Evolutionary conservation across 2,888 invertebrate species (phyloP), one percentile per base, ranked within the genome.

Genomic region (Thereva unica): DNA sequence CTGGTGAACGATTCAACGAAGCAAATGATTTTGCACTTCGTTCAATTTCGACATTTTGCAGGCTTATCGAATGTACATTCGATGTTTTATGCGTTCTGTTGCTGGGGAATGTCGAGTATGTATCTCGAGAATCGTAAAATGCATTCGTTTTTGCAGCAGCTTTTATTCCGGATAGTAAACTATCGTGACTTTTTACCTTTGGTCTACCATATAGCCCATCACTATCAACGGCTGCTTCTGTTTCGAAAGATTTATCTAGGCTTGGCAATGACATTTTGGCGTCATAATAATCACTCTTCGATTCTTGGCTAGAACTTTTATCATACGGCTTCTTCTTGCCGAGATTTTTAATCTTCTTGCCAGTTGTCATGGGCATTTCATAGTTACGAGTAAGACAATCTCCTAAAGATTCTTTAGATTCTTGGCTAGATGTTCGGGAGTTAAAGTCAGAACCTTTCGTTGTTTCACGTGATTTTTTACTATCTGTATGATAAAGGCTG

Each of bases 31-130:
- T 78, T 0, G 77, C 76, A 71, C 85, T 86, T 63, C 85, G 86
- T 72, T 89, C 88, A 55, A 88, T 83, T 78, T 89, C 89, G 0
- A 89, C 89, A 77, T 89, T 86, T 76, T 89, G 89, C 67, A 89
- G 79, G 73, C 88, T 89, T 9, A 88, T 86, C 1, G 88, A 86
- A 76, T 87, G 88, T 64, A 88, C 85, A 52, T 88, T 85, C 8
- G 85, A 85, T 1, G 83, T 82, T 73, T 85, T 87, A 67, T 85
- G 84, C 0, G 74, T 74, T 45, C 81, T 83, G 73, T 86, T 86
- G 70, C 84, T 84, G 1, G 86, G 86, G 70, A 86, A 86, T 5
- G 86, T 86, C 0, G 86, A 86, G 71, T 86, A 86, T 4, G 84
- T 85, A 69, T 86, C 86, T 34, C 85, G 84, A 52, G 85, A 84